Base-by-base conservation (phyloP, 2,888 invertebrate genomes). In the Zygaena filipendulae region DNA sequence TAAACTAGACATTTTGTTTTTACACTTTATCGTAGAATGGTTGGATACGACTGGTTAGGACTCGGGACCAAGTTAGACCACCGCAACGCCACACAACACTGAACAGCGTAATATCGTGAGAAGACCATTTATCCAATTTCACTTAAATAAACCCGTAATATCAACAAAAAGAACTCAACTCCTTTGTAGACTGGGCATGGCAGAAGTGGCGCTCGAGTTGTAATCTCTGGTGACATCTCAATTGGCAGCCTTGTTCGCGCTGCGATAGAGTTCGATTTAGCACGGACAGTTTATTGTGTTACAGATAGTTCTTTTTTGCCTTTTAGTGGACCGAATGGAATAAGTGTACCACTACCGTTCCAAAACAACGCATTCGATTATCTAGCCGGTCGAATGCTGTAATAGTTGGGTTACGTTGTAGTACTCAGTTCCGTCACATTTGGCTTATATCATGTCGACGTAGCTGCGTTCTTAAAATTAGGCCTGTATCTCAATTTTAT, bases 51-150 rank as follows among this genome's bases (percentile, higher is more conserved):
- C n/a, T n/a, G n/a, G n/a, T n/a, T n/a, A n/a, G n/a, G n/a, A n/a
- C n/a, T n/a, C n/a, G n/a, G n/a, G n/a, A n/a, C n/a, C n/a, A n/a
- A n/a, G n/a, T n/a, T n/a, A n/a, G n/a, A n/a, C n/a, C n/a, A n/a
- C n/a, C n/a, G n/a, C n/a, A n/a, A n/a, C n/a, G n/a, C 61, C 49
- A 46, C 58, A 45, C 54, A 43, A 51, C 61, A 67, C 77, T 74
- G 79, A 74, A 59, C 59, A 59, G 62, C 52, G 53, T 56, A 60
- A 68, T 64, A 64, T 63, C 47, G 57, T 55, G 67, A 68, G 66
- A 66, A 71, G 67, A 68, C 71, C 74, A 74, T 81, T 81, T 80
- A 80, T 77, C 71, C 62, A 72, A 75, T 79, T 80, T 75, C 79
- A 66, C 74, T 75, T 74, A 75, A 75, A 75, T 74, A 72, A 72